phyloP scores from a whole-genome alignment of 2,888 invertebrate genomes.

The Lucinisca nassula region DNA sequence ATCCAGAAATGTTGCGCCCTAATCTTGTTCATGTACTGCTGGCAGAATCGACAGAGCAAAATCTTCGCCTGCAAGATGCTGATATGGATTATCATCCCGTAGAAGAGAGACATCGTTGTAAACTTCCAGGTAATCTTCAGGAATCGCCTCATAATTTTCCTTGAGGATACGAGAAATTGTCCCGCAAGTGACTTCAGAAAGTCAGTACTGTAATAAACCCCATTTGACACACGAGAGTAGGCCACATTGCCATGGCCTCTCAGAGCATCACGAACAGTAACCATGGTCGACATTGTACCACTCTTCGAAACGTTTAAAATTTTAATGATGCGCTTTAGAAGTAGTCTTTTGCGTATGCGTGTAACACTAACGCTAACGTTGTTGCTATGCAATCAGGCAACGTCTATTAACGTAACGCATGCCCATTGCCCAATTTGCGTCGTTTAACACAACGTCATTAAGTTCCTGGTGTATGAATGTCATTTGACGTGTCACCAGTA shows the following conservation, averaged over 20 bases:
- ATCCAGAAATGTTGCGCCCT: slow-evolving; percentile 47
- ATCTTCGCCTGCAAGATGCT: slow-evolving; percentile 52
- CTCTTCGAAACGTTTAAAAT: no score
- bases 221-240: not conserved
- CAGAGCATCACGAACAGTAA: not conserved
- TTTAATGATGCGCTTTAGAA: no score
- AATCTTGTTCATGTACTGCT: slow-evolving; percentile 9
- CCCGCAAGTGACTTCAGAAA: not conserved
- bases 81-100: slow-evolving; percentile 47
- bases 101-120: slow-evolving; percentile 35
- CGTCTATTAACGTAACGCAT: not conserved
- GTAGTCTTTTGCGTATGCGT: no score
- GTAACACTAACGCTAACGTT: not conserved
- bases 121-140: slow-evolving; percentile 39
- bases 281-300: not conserved
- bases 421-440: no score
- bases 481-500: no score
- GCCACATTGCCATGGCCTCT: not conserved
- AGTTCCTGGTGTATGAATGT: no score
- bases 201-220: not conserved
- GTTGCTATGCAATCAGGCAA: not conserved
- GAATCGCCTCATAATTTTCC: not conserved
- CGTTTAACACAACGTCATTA: no score
- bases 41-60: slow-evolving; percentile 44
- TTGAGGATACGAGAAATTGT: not conserved